These are phyloP conservation scores for Aromia moschata DNA, from an alignment of 2,888 invertebrate species.

Conservation along the genomic window DNA sequence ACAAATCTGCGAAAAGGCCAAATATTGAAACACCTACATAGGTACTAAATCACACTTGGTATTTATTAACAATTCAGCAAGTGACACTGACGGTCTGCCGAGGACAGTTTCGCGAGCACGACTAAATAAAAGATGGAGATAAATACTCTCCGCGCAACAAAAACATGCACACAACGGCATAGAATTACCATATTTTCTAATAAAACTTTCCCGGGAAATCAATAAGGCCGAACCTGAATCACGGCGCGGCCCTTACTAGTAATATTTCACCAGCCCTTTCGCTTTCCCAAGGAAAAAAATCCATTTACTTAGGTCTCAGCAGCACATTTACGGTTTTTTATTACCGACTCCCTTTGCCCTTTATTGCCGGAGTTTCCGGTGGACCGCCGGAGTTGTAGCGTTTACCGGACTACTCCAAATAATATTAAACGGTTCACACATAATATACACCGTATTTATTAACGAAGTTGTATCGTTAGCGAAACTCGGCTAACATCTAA, in stretches of 20 bases:
- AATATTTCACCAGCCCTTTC: conserved; percentile 38
- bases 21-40: too few species aligned
- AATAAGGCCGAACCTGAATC: conserved; percentile 44
- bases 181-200: conserved; percentile 46
- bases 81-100: neutral
- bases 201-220: conserved; percentile 46
- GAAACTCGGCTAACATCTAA: too few species aligned
- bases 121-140: conserved; percentile 17
- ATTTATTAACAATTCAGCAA: too few species aligned
- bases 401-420: neutral
- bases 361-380: conserved; percentile 29
- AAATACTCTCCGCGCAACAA: conserved; percentile 7
- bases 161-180: conserved; percentile 13
- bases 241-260: conserved; percentile 44
- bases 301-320: conserved; percentile 24
- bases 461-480: too few species aligned
- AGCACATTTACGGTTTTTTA: conserved; percentile 29
- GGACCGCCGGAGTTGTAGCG: conserved; percentile 10
- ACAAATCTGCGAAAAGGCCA: too few species aligned
- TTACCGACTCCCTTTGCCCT: conserved; percentile 22
- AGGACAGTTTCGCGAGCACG: neutral
- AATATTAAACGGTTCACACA: too few species aligned
- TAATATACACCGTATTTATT: too few species aligned
- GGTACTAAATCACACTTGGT: too few species aligned
- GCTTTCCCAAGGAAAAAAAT: conserved; percentile 17